phyloP scores from a whole-genome alignment of 2,888 invertebrate genomes.

The Ochlodes sylvanus region DNA sequence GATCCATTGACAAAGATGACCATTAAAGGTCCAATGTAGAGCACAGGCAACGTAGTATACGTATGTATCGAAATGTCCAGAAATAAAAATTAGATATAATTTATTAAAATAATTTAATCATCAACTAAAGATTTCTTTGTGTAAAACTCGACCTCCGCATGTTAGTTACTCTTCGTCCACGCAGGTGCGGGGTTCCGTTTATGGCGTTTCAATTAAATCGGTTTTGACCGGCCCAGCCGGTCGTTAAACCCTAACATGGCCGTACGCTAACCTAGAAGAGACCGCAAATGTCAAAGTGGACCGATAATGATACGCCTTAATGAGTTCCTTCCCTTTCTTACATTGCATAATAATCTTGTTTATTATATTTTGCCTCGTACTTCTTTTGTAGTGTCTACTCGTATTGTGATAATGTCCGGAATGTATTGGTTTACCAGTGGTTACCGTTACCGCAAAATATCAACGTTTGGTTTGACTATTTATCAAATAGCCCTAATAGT shows the following conservation, averaged over 20 bases:
- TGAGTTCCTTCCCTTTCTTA: conserved; percentile 13
- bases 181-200: conserved; percentile 69
- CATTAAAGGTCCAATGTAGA: no score
- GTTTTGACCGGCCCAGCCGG: conserved; percentile 68
- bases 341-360: background rate
- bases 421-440: no score
- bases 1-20: no score
- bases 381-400: no score
- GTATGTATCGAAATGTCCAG: no score
- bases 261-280: conserved; percentile 51
- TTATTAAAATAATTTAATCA: background rate
- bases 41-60: no score
- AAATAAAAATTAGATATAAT: no score
- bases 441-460: no score
- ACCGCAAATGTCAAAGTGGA: conserved; percentile 37
- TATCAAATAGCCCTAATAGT: no score
- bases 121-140: conserved; percentile 1
- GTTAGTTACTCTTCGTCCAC: conserved; percentile 16
- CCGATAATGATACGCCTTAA: conserved; percentile 13
- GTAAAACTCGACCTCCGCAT: conserved; percentile 16
- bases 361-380: background rate
- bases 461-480: no score
- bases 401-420: no score
- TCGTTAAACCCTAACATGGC: conserved; percentile 55
- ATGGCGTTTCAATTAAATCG: conserved; percentile 78